Conservation (phyloP, 2,113 vertebrate species). For the Microcebus griseorufus region DNA sequence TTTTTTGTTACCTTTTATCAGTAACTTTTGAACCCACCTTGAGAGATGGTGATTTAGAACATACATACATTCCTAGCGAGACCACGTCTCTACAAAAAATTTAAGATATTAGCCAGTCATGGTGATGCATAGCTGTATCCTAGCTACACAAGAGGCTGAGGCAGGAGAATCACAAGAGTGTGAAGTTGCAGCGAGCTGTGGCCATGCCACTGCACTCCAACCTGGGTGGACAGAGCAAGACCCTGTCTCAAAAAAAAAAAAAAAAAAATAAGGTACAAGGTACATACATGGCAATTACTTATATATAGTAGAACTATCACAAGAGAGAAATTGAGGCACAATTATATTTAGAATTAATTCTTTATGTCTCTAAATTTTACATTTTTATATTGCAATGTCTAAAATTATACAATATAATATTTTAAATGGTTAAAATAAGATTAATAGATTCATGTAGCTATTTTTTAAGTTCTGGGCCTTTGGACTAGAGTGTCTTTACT, state of each 20-base stretch:
- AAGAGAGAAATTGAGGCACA: not conserved
- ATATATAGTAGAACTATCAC: not conserved
- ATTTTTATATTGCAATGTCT: not conserved
- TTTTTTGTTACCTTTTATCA: not conserved
- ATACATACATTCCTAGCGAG: not conserved
- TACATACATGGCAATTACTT: not conserved
- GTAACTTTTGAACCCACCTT: not conserved
- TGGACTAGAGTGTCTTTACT: not conserved
- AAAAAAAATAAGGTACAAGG: too few species aligned
- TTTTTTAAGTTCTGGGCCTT: constrained; percentile 9
- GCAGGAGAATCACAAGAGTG: too few species aligned
- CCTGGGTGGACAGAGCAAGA: too few species aligned
- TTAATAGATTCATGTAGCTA: not conserved
- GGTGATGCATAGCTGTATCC: too few species aligned
- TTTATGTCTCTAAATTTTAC: not conserved
- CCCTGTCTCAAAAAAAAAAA: too few species aligned
- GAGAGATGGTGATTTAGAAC: not conserved
- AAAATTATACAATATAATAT: not conserved
- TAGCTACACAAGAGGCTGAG: too few species aligned
- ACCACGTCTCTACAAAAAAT: too few species aligned
- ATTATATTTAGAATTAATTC: not conserved
- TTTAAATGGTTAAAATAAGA: not conserved
- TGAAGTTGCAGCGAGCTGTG: too few species aligned
- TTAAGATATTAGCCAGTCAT: too few species aligned
- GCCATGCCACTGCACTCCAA: too few species aligned